Evolutionary conservation across 2,888 invertebrate species (phyloP).

Genomic region (Amblyteles armatorius): DNA sequence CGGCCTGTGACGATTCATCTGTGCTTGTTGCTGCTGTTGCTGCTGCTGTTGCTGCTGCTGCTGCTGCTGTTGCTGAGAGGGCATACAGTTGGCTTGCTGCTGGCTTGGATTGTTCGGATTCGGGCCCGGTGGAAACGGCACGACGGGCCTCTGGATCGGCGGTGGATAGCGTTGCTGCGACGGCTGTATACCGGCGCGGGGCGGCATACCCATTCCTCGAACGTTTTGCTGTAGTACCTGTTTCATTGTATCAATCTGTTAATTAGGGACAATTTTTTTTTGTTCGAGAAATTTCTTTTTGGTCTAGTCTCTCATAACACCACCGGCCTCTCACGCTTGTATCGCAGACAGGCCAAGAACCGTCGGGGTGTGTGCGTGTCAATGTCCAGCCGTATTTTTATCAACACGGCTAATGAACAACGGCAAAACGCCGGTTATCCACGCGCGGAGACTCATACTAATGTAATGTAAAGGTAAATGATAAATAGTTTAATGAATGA

Average conservation of each 20-base stretch:
- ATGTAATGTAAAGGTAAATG: slow-evolving; percentile 64
- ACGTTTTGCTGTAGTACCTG: slow-evolving; percentile 82
- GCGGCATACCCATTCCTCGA: slow-evolving; percentile 83
- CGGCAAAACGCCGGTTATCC: slow-evolving; percentile 25
- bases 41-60: slow-evolving; percentile 76
- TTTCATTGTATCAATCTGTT: slow-evolving; percentile 27
- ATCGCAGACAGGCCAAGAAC: slow-evolving; percentile 19
- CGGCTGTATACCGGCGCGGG: slow-evolving; percentile 81
- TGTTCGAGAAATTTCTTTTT: background rate
- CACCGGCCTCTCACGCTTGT: slow-evolving; percentile 43
- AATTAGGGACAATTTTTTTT: background rate
- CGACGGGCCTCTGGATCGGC: slow-evolving; percentile 86
- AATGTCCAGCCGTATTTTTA: slow-evolving; percentile 1
- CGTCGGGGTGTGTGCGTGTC: background rate
- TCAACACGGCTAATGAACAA: slow-evolving; percentile 31
- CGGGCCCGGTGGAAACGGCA: slow-evolving; percentile 85
- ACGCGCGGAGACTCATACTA: slow-evolving; percentile 31
- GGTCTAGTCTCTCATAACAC: background rate
- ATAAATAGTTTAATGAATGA: slow-evolving; percentile 78
- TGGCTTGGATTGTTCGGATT: slow-evolving; percentile 82
- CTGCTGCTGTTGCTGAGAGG: slow-evolving; percentile 82
- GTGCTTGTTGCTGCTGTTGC: slow-evolving; percentile 78
- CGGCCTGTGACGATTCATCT: slow-evolving; percentile 80
- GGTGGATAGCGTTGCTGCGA: slow-evolving; percentile 84
- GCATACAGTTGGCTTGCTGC: slow-evolving; percentile 78